These are phyloP conservation scores for Gopherus flavomarginatus DNA, from an alignment of 2,113 vertebrate species.

Conservation along the genomic window DNA sequence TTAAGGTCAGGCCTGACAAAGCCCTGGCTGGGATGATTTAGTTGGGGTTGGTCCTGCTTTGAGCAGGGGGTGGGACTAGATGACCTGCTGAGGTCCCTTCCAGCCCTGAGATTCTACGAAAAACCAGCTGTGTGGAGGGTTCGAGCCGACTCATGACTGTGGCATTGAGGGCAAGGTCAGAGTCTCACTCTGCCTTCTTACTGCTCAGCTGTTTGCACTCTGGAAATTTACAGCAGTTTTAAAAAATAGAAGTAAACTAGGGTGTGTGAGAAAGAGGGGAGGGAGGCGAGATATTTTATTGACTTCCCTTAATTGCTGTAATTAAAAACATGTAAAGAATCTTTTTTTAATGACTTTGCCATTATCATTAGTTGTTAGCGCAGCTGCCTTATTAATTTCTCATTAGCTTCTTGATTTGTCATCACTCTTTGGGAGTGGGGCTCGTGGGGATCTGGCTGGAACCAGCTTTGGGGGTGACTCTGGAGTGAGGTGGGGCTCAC, in stretches of 20 bases:
- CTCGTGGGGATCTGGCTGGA: fast-evolving
- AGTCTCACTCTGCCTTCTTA: fast-evolving
- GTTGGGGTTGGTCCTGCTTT: too few species aligned
- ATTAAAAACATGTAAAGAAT: conserved; percentile 86
- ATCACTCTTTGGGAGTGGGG: conserved; percentile 15
- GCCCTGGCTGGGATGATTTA: too few species aligned
- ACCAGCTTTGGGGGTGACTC: neutral
- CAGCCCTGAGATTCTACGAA: too few species aligned
- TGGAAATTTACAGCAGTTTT: neutral
- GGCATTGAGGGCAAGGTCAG: fast-evolving
- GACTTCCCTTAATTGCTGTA: conserved; percentile 83
- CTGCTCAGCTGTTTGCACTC: neutral
- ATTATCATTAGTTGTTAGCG: conserved; percentile 80
- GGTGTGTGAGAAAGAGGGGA: neutral
- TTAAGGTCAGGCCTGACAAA: too few species aligned
- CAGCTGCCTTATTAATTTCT: conserved; percentile 86
- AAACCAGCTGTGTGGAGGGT: neutral
- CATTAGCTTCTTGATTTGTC: conserved; percentile 77
- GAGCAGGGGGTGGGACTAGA: too few species aligned
- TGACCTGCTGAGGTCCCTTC: too few species aligned
- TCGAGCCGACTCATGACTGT: fast-evolving
- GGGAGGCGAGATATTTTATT: conserved; percentile 71
- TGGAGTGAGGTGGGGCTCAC: neutral
- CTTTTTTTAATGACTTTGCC: conserved; percentile 82
- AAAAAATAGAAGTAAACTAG: neutral